phyloP scores from a whole-genome alignment of 2,797 vertebrate species.

The Amblyopsis hoosieri region DNA sequence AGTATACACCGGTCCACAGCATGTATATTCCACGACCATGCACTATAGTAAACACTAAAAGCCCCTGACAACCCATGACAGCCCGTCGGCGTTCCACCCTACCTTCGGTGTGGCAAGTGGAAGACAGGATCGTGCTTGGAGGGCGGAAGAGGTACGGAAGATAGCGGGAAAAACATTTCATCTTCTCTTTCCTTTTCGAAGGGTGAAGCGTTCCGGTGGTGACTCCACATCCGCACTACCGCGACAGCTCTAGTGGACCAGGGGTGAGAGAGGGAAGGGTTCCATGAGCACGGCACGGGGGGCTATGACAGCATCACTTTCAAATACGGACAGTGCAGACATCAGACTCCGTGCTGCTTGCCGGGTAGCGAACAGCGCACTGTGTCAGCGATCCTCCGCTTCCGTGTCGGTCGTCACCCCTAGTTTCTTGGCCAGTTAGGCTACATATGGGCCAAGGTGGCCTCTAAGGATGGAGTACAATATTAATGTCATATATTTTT shows the following conservation, averaged over 20 bases:
- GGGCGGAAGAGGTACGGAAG: slow-evolving; percentile 95
- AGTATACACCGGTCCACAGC: slow-evolving; percentile 25
- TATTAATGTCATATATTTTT: neutral
- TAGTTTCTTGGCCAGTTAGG: slow-evolving; percentile 21
- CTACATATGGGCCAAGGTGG: slow-evolving; percentile 37
- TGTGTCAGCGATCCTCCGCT: slow-evolving; percentile 42
- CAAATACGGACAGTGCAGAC: slow-evolving; percentile 10
- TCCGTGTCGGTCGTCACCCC: slow-evolving; percentile 27
- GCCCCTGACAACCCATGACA: slow-evolving; percentile 27
- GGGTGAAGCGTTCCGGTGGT: slow-evolving; percentile 65
- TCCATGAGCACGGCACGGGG: slow-evolving; percentile 63
- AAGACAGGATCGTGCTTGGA: slow-evolving; percentile 91
- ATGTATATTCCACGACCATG: slow-evolving; percentile 18
- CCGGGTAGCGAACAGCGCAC: slow-evolving; percentile 39
- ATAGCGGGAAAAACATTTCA: slow-evolving; percentile 98
- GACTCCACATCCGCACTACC: slow-evolving; percentile 79
- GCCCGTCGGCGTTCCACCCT: slow-evolving; percentile 67
- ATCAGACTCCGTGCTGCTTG: slow-evolving; percentile 47
- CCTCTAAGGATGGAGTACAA: slow-evolving; percentile 36
- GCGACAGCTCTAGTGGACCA: slow-evolving; percentile 57
- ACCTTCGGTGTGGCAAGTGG: slow-evolving; percentile 97
- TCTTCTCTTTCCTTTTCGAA: slow-evolving; percentile 81
- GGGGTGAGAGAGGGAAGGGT: slow-evolving; percentile 36
- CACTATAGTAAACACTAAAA: slow-evolving; percentile 59
- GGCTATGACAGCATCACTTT: slow-evolving; percentile 78